Base-by-base conservation (phyloP, 2,113 vertebrate species). In the Notothenia rossii region DNA sequence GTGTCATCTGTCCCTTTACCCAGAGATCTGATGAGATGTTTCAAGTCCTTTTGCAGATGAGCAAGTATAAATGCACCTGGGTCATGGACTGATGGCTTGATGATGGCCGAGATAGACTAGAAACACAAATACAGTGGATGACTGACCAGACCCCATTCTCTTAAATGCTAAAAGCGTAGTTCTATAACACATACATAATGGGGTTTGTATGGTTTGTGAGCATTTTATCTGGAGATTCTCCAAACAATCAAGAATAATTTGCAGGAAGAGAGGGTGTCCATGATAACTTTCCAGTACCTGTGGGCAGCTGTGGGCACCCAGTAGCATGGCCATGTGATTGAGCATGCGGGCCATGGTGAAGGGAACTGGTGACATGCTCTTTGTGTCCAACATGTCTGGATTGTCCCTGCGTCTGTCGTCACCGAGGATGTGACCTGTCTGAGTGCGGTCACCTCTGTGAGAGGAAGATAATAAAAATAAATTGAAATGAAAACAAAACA, bases 381-480 rank as follows among this genome's bases (percentile, higher is more conserved):
- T 94, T 20, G 98, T 97, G 49, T 96, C 95, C 50, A 86, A 58
- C 71, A 94, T 93, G 17, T 68, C 86, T 0, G 87, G 49, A 1
- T 89, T 93, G 86, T 59, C 94, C 9, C 95, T 94, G 5, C 89
- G 86, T 0, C 29, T 0, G 0, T 94, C 86, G 11, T 82, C 51
- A 4, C 97, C 97, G 0, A 99, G 93, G 49, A 99, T 48, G 4
- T 99, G 98, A 66, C 98, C 98, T 0, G 72, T 93, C 64, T 96
- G 95, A 15, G 97, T 98, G 55, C 95, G 96, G 89, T 99, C 98
- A 5, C 50, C 91, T 1, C 96, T 96, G 72, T 66, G 8, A 71
- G 10, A 3, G n/a, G 13, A 66, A 14, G 64, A 75, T 17, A 40
- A 40, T 0, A 6, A 10, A 43, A 40, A 48, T 50, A 18, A 60